Base-by-base conservation (phyloP, 2,113 vertebrate species). In the Peromyscus leucopus region DNA sequence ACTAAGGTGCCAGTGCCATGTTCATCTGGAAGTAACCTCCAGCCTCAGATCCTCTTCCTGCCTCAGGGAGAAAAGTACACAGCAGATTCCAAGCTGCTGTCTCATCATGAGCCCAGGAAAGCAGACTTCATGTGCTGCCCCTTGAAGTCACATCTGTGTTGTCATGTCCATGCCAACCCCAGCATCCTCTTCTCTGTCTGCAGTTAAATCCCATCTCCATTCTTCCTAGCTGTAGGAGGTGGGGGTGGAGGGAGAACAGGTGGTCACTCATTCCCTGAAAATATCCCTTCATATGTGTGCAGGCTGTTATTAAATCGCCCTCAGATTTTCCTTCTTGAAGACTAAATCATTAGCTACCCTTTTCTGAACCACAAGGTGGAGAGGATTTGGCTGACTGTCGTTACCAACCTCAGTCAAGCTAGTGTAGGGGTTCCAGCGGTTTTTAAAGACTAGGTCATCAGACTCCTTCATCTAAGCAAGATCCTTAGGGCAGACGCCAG, bases 231-330 rank as follows among this genome's bases (percentile, higher is more conserved):
- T 5, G 0, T 5, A 12, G 10, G 48, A 12, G 48, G 7, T 51
- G 9, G 24, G 28, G 4, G 28, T 5, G 48, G 78, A 80, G 16
- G 33, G 48, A 51, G 7, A 0, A 95, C 92, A 98, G 95, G 95
- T 97, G 96, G 95, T 92, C 96, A 82, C 91, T 74, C 93, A 83
- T 92, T 86, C 93, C 74, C 93, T 91, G 72, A 82, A 94, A 89
- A 95, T 87, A 86, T 80, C 85, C 67, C 86, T 87, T 94, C 94
- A 80, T 48, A 65, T 89, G 59, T 90, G 84, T 96, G 93, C 61
- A 97, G 87, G 69, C 96, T 36, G 4, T 96, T 93, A 97, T 97
- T 97, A 98, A 97, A 61, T 95, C 24, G 33, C 87, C 94, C 92
- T 97, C 96, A 85, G 94, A 96, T 93, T 95, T 91, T 97, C 94